Base-by-base conservation (phyloP, 2,888 invertebrate species). In the Metalampra italica region DNA sequence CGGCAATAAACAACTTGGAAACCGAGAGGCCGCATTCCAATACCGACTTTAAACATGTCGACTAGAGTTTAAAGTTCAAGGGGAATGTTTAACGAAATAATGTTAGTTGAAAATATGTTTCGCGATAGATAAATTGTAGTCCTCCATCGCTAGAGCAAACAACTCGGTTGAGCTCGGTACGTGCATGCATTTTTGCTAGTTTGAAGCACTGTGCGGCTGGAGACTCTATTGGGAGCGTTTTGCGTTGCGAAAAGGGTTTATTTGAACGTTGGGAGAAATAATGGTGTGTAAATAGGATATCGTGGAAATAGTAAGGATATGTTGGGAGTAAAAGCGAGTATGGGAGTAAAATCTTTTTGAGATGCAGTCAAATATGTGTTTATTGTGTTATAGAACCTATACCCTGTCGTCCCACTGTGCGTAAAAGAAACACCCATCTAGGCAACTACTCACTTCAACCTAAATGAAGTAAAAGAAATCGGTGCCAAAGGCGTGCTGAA, bases 1-100 rank as follows among this genome's bases (percentile, higher is more conserved):
- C 68, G 72, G 56, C 75, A 71, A 80, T 80, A 82, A 82, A 81
- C 75, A 68, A 72, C 57, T 49, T 42, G 49, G 44, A 53, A 56
- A 55, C 52, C 47, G 8, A 50, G 44, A 34, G 38, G 13, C 13
- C 51, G 45, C 51, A 47, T 12, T 7, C 46, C 4, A 60, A 66
- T 64, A 55, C 54, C 46, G 45, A 61, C 70, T 55, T 62, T 71
- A 54, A 22, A 29, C 14, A 0, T 3, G 22, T 8, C 9, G 9
- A 2, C 1, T 0, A 70, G 46, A 61, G 74, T 64, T 55, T 38
- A 50, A 45, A 55, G 54, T 73, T 30, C 47, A 43, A 29, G 47
- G 51, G 41, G 39, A 12, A n/a, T 43, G 38, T 45, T 48, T 62
- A 66, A 64, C 62, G 60, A 68, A 72, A 75, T 73, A 70, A 73